phyloP scores from a whole-genome alignment of 2,888 invertebrate genomes.

The Portevinia maculata region DNA sequence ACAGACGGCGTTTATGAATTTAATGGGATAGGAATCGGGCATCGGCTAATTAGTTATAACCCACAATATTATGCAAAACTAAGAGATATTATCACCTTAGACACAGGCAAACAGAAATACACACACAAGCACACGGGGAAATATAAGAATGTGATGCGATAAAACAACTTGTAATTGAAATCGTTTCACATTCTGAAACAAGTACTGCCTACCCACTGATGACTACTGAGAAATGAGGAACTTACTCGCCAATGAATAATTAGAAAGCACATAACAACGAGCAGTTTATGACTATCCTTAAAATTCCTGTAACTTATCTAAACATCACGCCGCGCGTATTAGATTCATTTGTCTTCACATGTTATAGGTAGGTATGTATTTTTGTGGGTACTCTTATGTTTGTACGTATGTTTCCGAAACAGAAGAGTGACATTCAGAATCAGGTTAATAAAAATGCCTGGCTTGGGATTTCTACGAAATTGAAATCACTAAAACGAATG shows the following conservation, averaged over 20 bases:
- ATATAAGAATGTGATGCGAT: conserved; percentile 65
- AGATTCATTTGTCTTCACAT: conserved; percentile 61
- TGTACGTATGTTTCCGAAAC: not conserved
- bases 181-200: conserved; percentile 67
- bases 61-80: conserved; percentile 65
- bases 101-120: conserved; percentile 5
- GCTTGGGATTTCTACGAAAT: conserved; percentile 72
- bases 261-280: conserved; percentile 54
- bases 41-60: conserved; percentile 70
- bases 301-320: conserved; percentile 62
- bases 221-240: conserved; percentile 32
- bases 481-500: conserved; percentile 72
- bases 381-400: not conserved
- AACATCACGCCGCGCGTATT: conserved; percentile 39
- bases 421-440: conserved; percentile 57
- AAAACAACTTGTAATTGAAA: conserved; percentile 74
- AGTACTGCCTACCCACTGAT: conserved; percentile 25
- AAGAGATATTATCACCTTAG: conserved; percentile 50
- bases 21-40: conserved; percentile 60
- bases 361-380: not conserved
- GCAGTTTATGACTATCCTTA: conserved; percentile 70
- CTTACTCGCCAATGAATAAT: conserved; percentile 65
- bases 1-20: conserved; percentile 65
- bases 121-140: conserved; percentile 5
- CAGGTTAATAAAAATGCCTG: conserved; percentile 59